Percentiles rank a stretch among this genome's conserved stretches.
These are phyloP conservation scores for Ormyrus labotus DNA, from an alignment of 2,888 invertebrate genomes.

Conservation along the genomic window DNA sequence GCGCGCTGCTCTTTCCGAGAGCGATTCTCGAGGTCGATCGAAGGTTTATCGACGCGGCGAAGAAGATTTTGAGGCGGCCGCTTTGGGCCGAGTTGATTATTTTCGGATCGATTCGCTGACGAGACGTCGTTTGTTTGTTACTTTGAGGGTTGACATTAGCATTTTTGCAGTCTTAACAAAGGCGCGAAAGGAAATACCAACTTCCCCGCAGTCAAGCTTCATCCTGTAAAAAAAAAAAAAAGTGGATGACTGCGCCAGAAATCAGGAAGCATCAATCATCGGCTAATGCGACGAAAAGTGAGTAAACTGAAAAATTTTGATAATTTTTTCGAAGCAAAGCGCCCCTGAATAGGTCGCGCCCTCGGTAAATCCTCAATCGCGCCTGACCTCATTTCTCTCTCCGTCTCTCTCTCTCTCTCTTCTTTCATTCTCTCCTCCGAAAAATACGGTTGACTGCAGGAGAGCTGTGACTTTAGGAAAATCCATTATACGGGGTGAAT, in stretches of 20 bases:
- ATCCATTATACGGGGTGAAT: constrained; percentile 69
- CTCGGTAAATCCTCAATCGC: constrained; percentile 37
- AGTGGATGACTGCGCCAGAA: background rate
- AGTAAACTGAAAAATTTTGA: constrained; percentile 27
- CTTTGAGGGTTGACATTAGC: no score
- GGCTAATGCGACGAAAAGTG: background rate
- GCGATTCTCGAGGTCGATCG: background rate
- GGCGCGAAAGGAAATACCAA: no score
- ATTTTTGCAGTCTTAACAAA: no score
- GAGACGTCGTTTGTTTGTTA: no score
- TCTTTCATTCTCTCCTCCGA: constrained; percentile 1
- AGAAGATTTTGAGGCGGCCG: no score
- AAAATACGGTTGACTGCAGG: constrained; percentile 17
- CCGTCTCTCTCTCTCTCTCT: constrained; percentile 23
- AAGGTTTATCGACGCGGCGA: background rate
- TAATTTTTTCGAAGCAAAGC: constrained; percentile 17
- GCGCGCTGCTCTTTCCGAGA: background rate
- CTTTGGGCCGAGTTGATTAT: no score
- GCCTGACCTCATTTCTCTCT: constrained; percentile 40
- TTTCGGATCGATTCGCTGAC: no score
- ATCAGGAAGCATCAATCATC: constrained; percentile 27
- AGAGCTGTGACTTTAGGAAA: constrained; percentile 69
- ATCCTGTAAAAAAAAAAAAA: no score
- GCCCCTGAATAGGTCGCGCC: constrained; percentile 36
- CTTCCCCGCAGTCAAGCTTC: no score